Base-by-base conservation (phyloP, 2,113 vertebrate species). In the Platysternon megacephalum region DNA sequence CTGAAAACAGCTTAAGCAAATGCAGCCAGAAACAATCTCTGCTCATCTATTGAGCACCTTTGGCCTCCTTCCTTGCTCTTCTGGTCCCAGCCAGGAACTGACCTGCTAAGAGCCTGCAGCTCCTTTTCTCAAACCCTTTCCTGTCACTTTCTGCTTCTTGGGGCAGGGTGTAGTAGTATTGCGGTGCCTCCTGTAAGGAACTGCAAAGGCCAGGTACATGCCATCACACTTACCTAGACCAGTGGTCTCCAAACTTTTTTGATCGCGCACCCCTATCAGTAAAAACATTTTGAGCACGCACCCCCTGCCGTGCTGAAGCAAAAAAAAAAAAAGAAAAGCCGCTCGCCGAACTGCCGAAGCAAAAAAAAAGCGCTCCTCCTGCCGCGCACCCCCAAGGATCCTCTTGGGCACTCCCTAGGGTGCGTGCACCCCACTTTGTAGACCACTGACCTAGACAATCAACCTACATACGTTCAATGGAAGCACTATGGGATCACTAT, bases 401-500 rank as follows among this genome's bases (percentile, higher is more conserved):
- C n/a, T n/a, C n/a, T n/a, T n/a, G n/a, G n/a, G n/a, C n/a, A n/a
- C n/a, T n/a, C n/a, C n/a, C n/a, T n/a, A n/a, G n/a, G n/a, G n/a
- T n/a, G n/a, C n/a, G n/a, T n/a, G n/a, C n/a, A n/a, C n/a, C n/a
- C n/a, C n/a, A n/a, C n/a, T n/a, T n/a, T n/a, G n/a, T n/a, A n/a
- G n/a, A n/a, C n/a, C 19, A 17, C 65, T 90, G 84, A 35, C 58
- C 35, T 8, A 51, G 51, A 84, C 32, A 58, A n/a, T 56, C 53
- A 90, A 78, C 5, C 24, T 80, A 46, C 76, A 5, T 65, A 48
- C 14, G 35, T 14, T 6, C 78, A 0, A 0, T 55, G 5, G 8
- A 85, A 35, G 58, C 78, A 11, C 10, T 84, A 80, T 32, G 85
- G 19, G 16, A 91, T 91, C 9, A 19, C 0, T 19, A 5, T 42